phyloP scores from a whole-genome alignment of 1,140 invertebrate species.

The Trachymyrmex septentrionalis region DNA sequence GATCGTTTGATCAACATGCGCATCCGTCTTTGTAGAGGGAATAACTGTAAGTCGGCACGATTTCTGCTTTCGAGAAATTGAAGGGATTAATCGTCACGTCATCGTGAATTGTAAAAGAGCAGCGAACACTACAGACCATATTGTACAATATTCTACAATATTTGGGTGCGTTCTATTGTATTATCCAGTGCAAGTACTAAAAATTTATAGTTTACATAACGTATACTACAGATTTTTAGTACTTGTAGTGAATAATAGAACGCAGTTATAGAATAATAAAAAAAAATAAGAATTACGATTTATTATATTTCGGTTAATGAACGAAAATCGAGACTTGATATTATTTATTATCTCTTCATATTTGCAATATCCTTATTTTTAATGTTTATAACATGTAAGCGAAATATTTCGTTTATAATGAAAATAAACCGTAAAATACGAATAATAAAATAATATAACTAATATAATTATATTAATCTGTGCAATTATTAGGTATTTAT shows the following conservation, averaged over 20 bases:
- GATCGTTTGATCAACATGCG: conserved; percentile 33
- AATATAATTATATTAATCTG: neutral
- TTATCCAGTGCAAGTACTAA: too few relatives aligned
- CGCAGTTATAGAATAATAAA: neutral
- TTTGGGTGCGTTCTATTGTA: too few relatives aligned
- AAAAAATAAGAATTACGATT: neutral
- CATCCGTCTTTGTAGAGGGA: conserved; percentile 1
- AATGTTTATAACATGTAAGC: neutral
- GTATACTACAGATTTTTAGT: too few relatives aligned
- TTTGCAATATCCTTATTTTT: neutral
- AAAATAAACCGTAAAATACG: conserved; percentile 5
- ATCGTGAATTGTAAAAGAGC: conserved; percentile 16
- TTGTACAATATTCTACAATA: neutral
- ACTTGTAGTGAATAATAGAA: too few relatives aligned
- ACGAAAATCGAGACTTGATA: neutral
- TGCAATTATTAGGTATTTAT: conserved; percentile 24
- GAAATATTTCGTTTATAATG: neutral
- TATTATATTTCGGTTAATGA: neutral
- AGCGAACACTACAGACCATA: neutral
- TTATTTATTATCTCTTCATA: conserved; percentile 7
- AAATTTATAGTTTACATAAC: too few relatives aligned
- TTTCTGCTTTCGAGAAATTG: conserved; percentile 24
- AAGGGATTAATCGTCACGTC: conserved; percentile 28
- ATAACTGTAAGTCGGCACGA: conserved; percentile 34
- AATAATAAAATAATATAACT: conserved; percentile 27